A percentile compares a stretch with the other conserved stretches of the same genome.
phyloP scores from a whole-genome alignment of 2,113 vertebrate genomes.

The Pelusios castaneus region DNA sequence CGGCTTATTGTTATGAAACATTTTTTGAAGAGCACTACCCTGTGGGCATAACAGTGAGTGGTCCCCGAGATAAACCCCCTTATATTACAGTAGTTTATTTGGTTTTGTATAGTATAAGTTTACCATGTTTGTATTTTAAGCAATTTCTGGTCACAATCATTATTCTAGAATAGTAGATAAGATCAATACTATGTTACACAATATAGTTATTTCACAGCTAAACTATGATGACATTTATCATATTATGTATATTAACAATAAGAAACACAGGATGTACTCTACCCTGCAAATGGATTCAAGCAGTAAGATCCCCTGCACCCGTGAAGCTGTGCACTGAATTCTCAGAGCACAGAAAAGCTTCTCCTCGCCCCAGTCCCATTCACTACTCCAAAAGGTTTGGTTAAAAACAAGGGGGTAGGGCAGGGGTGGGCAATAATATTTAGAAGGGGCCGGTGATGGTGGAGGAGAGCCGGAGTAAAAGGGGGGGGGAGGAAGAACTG shows the following conservation, averaged over 20 bases:
- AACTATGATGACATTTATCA: neutral
- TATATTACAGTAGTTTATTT: neutral
- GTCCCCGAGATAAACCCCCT: neutral
- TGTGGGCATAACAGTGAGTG: neutral
- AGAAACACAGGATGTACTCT: neutral
- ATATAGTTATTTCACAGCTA: neutral
- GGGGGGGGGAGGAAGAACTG: too few relatives aligned
- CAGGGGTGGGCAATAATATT: too few relatives aligned
- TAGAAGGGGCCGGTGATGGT: too few relatives aligned
- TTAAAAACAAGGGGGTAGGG: neutral
- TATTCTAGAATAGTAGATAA: neutral
- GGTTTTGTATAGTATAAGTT: neutral
- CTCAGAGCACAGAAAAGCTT: neutral
- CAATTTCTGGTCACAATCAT: neutral
- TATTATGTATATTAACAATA: neutral
- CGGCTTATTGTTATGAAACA: neutral
- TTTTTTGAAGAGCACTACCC: neutral
- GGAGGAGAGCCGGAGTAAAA: too few relatives aligned
- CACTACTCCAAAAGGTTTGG: neutral
- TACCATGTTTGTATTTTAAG: neutral
- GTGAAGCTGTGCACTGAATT: neutral
- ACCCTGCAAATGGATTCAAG: neutral
- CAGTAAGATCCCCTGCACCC: neutral
- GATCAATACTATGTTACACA: neutral
- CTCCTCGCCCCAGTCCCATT: too few relatives aligned